Conservation (phyloP, 2,797 vertebrate genomes). For the Poeciliopsis turneri region DNA sequence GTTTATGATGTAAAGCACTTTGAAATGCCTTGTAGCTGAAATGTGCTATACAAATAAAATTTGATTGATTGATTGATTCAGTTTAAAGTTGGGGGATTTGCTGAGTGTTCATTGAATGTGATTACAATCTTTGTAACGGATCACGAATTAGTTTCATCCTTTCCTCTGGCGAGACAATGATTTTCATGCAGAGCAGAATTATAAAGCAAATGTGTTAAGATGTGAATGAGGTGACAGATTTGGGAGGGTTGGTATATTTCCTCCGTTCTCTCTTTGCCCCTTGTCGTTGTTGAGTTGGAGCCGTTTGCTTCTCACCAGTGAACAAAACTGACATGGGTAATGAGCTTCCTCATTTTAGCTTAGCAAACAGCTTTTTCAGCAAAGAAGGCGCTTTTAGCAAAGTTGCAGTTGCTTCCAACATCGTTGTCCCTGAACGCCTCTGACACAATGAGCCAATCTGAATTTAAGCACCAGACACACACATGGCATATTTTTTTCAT, state of each 20-base stretch:
- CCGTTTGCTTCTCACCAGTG: slow-evolving; percentile 62
- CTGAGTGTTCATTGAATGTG: slow-evolving; percentile 17
- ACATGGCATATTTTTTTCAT: background rate
- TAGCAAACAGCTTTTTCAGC: slow-evolving; percentile 54
- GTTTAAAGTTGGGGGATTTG: background rate
- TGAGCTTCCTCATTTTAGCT: slow-evolving; percentile 68
- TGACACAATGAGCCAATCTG: slow-evolving; percentile 4
- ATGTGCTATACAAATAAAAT: too few species aligned
- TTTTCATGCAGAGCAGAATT: slow-evolving; percentile 30
- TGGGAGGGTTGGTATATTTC: slow-evolving; percentile 25
- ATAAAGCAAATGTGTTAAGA: slow-evolving; percentile 39
- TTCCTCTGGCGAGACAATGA: slow-evolving; percentile 37
- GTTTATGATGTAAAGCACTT: too few species aligned
- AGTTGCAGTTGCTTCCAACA: slow-evolving; percentile 40
- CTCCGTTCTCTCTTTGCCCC: slow-evolving; percentile 14
- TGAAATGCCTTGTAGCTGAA: too few species aligned
- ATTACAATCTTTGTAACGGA: slow-evolving; percentile 21
- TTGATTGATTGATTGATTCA: background rate
- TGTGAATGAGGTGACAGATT: slow-evolving; percentile 49
- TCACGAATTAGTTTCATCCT: slow-evolving; percentile 12
- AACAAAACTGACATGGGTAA: slow-evolving; percentile 70
- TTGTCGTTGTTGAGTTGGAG: slow-evolving; percentile 48
- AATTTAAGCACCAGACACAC: background rate
- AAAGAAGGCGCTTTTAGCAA: slow-evolving; percentile 58
- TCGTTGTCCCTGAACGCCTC: slow-evolving; percentile 22